Base-by-base conservation (phyloP, 2,113 vertebrate species). In the Cynopterus brachyotis region DNA sequence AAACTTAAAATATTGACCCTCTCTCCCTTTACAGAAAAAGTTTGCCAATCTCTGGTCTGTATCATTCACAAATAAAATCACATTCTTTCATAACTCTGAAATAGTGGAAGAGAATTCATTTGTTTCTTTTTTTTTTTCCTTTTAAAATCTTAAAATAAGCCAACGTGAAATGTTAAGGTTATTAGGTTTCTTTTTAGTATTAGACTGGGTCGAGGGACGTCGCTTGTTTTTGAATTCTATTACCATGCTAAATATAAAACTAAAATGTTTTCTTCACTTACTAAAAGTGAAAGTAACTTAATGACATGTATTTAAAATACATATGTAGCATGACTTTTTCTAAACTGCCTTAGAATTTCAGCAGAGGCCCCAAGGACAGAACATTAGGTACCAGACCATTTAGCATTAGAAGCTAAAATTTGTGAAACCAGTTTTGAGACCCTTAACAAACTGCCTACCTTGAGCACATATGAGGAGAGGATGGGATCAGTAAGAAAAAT, bases 261-360 rank as follows among this genome's bases (percentile, higher is more conserved):
- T 79, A 30, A 95, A 88, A 24, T 89, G 24, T 95, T 94, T 89
- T n/a, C 8, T 86, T 88, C 64, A 57, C 16, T 82, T 94, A 83
- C 6, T 50, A 92, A 92, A 95, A 83, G 50, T 37, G 15, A 75
- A 89, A 91, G 24, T 78, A 72, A 67, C 35, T 75, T 76, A 88
- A 84, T 89, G 47, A 24, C 24, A 66, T 83, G 88, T 95, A 79
- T 88, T 95, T 91, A 83, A 94, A 95, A 72, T 89, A 70, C 15
- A 42, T 35, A 75, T 59, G 0, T 81, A 81, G 50, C 7, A 22
- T 82, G 24, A 64, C 42, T 76, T 40, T 91, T 86, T 30, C 75
- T 81, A 24, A 67, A 37, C 24, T 70, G 11, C n/a, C 75, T 91
- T 55, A 42, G 9, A 82, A 78, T 88, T 95, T 92, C 11, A 22